These are phyloP conservation scores for Thamnaconus septentrionalis DNA, from an alignment of 2,113 vertebrate genomes.

Conservation along the genomic window DNA sequence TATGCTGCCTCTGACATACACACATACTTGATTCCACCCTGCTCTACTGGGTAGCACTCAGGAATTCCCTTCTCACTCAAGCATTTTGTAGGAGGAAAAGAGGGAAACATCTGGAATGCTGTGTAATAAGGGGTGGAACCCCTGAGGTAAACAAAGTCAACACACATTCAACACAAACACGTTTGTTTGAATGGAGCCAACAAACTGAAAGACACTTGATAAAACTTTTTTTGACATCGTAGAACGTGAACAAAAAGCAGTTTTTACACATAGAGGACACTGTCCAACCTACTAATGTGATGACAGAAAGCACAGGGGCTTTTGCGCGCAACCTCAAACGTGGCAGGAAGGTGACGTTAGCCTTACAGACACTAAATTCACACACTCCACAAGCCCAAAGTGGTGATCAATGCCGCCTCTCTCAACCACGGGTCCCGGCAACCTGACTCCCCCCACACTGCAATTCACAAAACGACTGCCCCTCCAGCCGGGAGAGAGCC, in stretches of 20 bases:
- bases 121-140: not conserved
- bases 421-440: slow-evolving; percentile 8
- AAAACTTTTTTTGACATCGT: no score
- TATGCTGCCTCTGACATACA: not conserved
- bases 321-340: slow-evolving; percentile 6
- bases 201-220: not conserved
- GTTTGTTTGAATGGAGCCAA: not conserved
- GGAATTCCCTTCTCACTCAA: slow-evolving; percentile 3
- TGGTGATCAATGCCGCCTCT: slow-evolving; percentile 1
- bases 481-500: slow-evolving; percentile 12
- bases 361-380: not conserved
- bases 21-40: slow-evolving; percentile 47
- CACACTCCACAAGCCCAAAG: slow-evolving; percentile 2
- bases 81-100: not conserved
- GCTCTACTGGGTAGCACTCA: slow-evolving; percentile 7
- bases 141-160: not conserved
- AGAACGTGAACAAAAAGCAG: no score
- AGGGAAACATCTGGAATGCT: slow-evolving; percentile 51
- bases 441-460: slow-evolving; percentile 43
- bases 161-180: not conserved
- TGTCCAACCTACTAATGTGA: no score
- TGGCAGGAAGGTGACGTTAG: slow-evolving; percentile 17
- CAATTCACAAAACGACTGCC: slow-evolving; percentile 37
- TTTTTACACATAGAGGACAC: not conserved
- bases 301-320: not conserved